These are phyloP conservation scores for Eledona agricola DNA, from an alignment of 2,888 invertebrate genomes.

Conservation along the genomic window DNA sequence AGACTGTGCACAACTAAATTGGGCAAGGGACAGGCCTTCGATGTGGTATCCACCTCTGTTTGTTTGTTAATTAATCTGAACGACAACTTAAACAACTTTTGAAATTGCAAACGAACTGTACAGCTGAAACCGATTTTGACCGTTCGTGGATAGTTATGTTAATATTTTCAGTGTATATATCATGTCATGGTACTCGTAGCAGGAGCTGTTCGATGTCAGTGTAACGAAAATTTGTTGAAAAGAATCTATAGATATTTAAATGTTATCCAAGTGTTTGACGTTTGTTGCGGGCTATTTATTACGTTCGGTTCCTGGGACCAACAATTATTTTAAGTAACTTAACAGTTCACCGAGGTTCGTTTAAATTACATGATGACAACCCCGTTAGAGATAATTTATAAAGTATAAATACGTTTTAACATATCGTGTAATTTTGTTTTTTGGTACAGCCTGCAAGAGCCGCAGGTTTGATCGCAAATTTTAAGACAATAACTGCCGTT, in stretches of 20 bases:
- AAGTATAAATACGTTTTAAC: slow-evolving; percentile 9
- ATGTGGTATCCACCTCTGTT: too few relatives aligned
- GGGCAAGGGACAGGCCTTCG: too few relatives aligned
- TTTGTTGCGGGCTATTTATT: slow-evolving; percentile 16
- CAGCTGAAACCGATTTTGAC: background rate
- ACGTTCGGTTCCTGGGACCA: slow-evolving; percentile 26
- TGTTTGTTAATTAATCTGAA: slow-evolving; percentile 8
- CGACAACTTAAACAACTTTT: too few relatives aligned
- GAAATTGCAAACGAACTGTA: too few relatives aligned
- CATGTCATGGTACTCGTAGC: slow-evolving; percentile 30
- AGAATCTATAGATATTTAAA: slow-evolving; percentile 13
- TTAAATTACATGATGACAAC: too few relatives aligned
- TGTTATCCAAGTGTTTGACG: slow-evolving; percentile 11
- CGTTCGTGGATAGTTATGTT: slow-evolving; percentile 6
- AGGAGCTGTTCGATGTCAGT: slow-evolving; percentile 14
- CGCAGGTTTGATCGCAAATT: slow-evolving; percentile 13
- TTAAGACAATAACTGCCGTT: slow-evolving; percentile 37
- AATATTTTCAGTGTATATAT: slow-evolving; percentile 35
- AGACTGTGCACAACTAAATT: slow-evolving; percentile 44
- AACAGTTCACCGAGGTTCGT: too few relatives aligned
- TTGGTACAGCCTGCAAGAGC: too few relatives aligned
- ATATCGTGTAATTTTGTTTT: too few relatives aligned
- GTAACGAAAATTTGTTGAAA: too few relatives aligned
- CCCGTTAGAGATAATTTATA: slow-evolving; percentile 25
- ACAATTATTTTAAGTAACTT: slow-evolving; percentile 23